phyloP scores from a whole-genome alignment of 1,140 invertebrate species.

The Brachionus sp. region DNA sequence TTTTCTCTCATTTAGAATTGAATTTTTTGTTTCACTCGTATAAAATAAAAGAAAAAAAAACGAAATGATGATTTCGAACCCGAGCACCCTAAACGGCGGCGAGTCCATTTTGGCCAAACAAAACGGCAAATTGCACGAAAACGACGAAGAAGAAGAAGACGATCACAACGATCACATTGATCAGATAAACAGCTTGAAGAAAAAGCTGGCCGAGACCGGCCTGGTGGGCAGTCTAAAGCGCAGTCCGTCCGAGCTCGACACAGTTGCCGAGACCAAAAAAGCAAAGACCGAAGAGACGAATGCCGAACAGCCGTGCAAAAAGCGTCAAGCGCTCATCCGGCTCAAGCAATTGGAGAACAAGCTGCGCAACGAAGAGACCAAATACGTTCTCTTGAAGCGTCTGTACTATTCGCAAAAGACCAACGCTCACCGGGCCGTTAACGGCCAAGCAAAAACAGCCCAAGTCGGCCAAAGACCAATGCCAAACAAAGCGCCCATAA shows the following conservation, averaged over 20 bases:
- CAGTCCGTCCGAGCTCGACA: not conserved
- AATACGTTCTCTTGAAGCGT: conserved; percentile 5
- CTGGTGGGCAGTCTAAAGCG: not conserved
- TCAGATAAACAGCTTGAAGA: not conserved
- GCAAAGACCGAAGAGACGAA: not conserved
- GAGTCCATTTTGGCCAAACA: not conserved
- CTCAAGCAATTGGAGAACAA: not conserved
- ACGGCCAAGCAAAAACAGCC: not conserved
- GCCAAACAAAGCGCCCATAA: not conserved
- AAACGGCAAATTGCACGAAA: not conserved
- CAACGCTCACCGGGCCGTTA: not conserved
- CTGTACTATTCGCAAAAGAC: conserved; percentile 7
- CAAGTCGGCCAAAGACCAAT: not conserved
- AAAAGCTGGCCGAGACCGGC: not conserved
- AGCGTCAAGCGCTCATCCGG: not conserved
- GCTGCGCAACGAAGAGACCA: conserved; percentile 31
- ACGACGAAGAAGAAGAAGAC: not conserved
- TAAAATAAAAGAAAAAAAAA: not conserved
- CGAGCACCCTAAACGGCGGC: not conserved
- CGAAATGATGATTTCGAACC: conserved; percentile 31
- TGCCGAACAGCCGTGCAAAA: too few species aligned
- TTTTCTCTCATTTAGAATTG: conserved; percentile 23
- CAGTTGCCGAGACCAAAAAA: not conserved
- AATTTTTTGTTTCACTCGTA: not conserved
- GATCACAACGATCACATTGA: not conserved